Conservation (phyloP, 2,797 vertebrate species). For the Arnoldichthys spilopterus region DNA sequence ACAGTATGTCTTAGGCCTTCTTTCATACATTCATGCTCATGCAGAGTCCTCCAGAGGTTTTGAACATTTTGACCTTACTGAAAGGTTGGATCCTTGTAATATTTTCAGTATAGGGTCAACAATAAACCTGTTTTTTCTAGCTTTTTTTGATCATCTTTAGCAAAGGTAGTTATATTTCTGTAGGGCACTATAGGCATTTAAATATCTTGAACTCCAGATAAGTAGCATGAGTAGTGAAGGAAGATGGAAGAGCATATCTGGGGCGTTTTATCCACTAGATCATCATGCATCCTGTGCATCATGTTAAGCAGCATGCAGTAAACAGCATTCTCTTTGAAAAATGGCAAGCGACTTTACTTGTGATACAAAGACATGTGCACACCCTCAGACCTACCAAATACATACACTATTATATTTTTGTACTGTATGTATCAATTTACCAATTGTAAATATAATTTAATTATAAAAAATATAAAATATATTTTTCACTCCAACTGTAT, state of each 20-base stretch:
- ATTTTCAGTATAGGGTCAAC: not conserved
- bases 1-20: not conserved
- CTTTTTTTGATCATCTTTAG: not conserved
- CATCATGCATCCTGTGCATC: not conserved
- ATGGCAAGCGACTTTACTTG: not conserved
- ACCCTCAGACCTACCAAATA: too few relatives aligned
- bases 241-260: slow-evolving; percentile 7
- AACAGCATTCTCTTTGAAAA: slow-evolving; percentile 17
- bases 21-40: not conserved
- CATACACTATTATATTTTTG: too few relatives aligned
- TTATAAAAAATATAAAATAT: too few relatives aligned
- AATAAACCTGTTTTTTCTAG: not conserved
- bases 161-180: not conserved
- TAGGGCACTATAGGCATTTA: not conserved
- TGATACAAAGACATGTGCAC: not conserved
- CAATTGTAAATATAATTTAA: too few relatives aligned
- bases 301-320: not conserved
- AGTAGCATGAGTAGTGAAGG: not conserved
- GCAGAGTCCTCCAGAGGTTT: not conserved
- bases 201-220: not conserved
- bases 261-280: not conserved
- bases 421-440: too few relatives aligned
- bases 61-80: not conserved
- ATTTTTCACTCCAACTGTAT: too few relatives aligned
- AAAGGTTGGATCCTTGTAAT: not conserved